A percentile compares a stretch with the other conserved stretches of the same genome.
Evolutionary conservation across 35 echinoderm and acorn worm genomes (phyloP).

Genomic region (Chiridota heheva): DNA sequence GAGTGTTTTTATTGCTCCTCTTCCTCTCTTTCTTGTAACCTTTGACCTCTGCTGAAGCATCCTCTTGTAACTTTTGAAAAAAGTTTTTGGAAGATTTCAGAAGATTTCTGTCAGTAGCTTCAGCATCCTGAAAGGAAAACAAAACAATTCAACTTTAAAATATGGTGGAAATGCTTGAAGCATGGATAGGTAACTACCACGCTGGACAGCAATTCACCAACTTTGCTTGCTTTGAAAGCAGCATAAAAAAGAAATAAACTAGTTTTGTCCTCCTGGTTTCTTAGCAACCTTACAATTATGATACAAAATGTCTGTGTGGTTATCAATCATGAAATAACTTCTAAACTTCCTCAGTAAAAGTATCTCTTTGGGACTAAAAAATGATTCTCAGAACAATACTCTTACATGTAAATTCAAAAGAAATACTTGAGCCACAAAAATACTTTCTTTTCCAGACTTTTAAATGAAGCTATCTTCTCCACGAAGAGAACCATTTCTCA

Average conservation of each 20-base stretch:
- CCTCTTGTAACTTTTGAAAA: slow-evolving; percentile 88
- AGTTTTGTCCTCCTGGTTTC: neutral
- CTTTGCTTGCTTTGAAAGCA: neutral
- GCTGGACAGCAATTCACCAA: neutral
- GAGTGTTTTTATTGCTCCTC: slow-evolving; percentile 35
- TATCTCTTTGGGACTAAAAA: too few relatives aligned
- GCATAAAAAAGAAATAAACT: neutral
- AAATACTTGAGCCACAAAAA: too few relatives aligned
- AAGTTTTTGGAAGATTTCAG: slow-evolving; percentile 91
- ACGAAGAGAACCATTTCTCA: too few relatives aligned
- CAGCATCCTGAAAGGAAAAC: slow-evolving; percentile 54
- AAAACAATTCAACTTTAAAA: neutral
- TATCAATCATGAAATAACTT: too few relatives aligned
- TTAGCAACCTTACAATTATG: neutral
- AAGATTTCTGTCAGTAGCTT: slow-evolving; percentile 44
- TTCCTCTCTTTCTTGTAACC: slow-evolving; percentile 60
- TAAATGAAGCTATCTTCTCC: too few relatives aligned
- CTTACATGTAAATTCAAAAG: too few relatives aligned
- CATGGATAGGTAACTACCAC: neutral
- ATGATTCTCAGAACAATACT: too few relatives aligned
- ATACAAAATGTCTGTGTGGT: too few relatives aligned
- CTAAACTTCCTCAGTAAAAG: too few relatives aligned
- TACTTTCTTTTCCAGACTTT: too few relatives aligned
- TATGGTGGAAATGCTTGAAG: neutral
- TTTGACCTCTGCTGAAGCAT: slow-evolving; percentile 73